Evolutionary conservation across 1,140 invertebrate genomes (phyloP).

Genomic region (Sycophaga agraensis): DNA sequence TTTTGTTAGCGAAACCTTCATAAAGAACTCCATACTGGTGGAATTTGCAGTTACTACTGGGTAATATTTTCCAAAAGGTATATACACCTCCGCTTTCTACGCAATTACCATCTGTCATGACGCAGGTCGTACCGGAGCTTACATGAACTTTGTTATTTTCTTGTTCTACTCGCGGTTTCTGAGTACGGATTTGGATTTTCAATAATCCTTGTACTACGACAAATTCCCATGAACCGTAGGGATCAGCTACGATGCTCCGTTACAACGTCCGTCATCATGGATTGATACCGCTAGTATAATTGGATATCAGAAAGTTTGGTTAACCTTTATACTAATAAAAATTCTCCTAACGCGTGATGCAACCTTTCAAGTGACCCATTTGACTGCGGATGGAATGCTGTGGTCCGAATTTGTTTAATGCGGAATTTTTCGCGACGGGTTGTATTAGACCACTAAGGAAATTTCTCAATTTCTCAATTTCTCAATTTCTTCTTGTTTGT

Average conservation of each 20-base stretch:
- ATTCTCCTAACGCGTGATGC: slow-evolving; percentile 35
- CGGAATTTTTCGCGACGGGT: slow-evolving; percentile 18
- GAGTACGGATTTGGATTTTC: not conserved
- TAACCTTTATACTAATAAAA: slow-evolving; percentile 32
- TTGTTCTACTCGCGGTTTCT: not conserved
- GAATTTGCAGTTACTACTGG: not conserved
- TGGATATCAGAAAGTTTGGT: too few relatives aligned
- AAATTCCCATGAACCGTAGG: too few relatives aligned
- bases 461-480: too few relatives aligned
- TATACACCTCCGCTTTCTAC: not conserved
- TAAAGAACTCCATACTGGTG: not conserved
- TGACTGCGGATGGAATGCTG: slow-evolving; percentile 10
- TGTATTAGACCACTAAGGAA: slow-evolving; percentile 28
- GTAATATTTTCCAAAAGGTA: not conserved
- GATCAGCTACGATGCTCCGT: too few relatives aligned
- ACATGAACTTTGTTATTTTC: not conserved
- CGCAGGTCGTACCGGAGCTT: not conserved
- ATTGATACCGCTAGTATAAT: too few relatives aligned
- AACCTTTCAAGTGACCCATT: slow-evolving; percentile 37
- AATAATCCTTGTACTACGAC: not conserved
- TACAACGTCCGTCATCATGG: too few relatives aligned
- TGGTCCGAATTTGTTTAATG: slow-evolving; percentile 12
- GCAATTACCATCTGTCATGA: too few relatives aligned
- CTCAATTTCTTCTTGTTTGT: too few relatives aligned
- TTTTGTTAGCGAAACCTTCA: not conserved